Percentiles rank a stretch among this genome's conserved stretches.
Evolutionary conservation across 1,140 invertebrate species (phyloP).

Genomic region (Lysiphlebus fabarum): DNA sequence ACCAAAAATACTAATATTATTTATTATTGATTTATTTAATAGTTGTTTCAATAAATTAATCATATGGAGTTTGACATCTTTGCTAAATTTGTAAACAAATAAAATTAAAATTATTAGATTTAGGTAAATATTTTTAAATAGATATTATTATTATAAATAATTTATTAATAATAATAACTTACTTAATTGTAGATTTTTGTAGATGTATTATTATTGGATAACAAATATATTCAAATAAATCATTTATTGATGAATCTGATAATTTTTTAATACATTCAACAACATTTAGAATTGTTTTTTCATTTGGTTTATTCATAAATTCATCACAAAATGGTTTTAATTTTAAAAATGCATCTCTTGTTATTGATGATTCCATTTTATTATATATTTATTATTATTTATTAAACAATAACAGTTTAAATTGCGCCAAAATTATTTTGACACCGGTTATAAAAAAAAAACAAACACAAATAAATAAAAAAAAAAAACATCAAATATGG

Average conservation of each 20-base stretch:
- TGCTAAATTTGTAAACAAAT: slow-evolving; percentile 33
- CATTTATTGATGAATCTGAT: slow-evolving; percentile 48
- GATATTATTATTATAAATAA: slow-evolving; percentile 19
- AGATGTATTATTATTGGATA: slow-evolving; percentile 56
- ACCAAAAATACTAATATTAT: slow-evolving; percentile 51
- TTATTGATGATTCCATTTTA: slow-evolving; percentile 31
- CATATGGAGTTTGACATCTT: slow-evolving; percentile 51
- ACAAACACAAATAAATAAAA: neutral
- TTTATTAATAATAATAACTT: too few relatives aligned
- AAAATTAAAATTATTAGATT: too few relatives aligned
- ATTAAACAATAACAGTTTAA: too few relatives aligned
- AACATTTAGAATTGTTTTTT: slow-evolving; percentile 41
- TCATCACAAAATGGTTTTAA: slow-evolving; percentile 57
- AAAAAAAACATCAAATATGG: neutral
- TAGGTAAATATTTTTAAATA: too few relatives aligned
- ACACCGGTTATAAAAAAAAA: too few relatives aligned
- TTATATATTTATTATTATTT: neutral
- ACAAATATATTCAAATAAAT: slow-evolving; percentile 55
- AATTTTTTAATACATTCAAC: slow-evolving; percentile 37
- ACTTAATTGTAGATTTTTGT: slow-evolving; percentile 49
- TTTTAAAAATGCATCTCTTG: slow-evolving; percentile 45
- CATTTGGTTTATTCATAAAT: slow-evolving; percentile 50
- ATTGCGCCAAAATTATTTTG: too few relatives aligned
- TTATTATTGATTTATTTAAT: slow-evolving; percentile 48
- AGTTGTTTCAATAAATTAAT: slow-evolving; percentile 49